These are phyloP conservation scores for Drosophila sechellia DNA, from an alignment of 1,140 invertebrate genomes.

Conservation along the genomic window DNA sequence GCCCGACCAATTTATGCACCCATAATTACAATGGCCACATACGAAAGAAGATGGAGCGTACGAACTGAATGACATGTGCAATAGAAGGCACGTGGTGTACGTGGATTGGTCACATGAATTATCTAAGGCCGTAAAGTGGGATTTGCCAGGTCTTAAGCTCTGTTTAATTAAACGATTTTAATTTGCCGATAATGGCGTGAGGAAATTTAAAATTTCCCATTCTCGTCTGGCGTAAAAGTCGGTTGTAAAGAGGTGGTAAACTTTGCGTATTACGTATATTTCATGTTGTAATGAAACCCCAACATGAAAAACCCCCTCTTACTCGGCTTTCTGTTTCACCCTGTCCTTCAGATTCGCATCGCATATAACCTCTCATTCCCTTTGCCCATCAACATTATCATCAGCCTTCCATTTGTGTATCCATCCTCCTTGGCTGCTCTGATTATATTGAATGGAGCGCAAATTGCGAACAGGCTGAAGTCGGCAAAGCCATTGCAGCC, in stretches of 20 bases:
- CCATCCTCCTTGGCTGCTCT: slow-evolving; percentile 39
- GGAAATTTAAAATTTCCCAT: slow-evolving; percentile 38
- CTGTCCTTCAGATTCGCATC: neutral
- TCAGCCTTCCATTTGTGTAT: slow-evolving; percentile 18
- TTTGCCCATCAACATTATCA: neutral
- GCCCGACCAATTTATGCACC: slow-evolving; percentile 38
- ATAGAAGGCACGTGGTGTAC: slow-evolving; percentile 38
- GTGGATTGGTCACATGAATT: slow-evolving; percentile 11
- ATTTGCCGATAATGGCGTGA: slow-evolving; percentile 51
- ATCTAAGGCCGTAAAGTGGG: slow-evolving; percentile 28
- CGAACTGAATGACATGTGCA: slow-evolving; percentile 47
- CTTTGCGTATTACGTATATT: slow-evolving; percentile 59
- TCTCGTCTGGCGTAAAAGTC: neutral
- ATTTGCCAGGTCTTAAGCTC: slow-evolving; percentile 19
- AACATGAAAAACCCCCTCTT: neutral
- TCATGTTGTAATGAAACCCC: slow-evolving; percentile 58
- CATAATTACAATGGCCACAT: slow-evolving; percentile 61
- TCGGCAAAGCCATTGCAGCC: slow-evolving; percentile 37
- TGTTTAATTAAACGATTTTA: slow-evolving; percentile 61
- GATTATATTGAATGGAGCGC: slow-evolving; percentile 71
- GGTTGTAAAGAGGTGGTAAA: slow-evolving; percentile 37
- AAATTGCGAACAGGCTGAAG: slow-evolving; percentile 63
- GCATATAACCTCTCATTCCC: neutral
- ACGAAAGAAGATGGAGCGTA: neutral
- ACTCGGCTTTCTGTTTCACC: neutral